Evolutionary conservation across 1,140 invertebrate genomes (phyloP), one percentile per base, ranked within the genome.

Genomic region (Panagrolaimus sp.): DNA sequence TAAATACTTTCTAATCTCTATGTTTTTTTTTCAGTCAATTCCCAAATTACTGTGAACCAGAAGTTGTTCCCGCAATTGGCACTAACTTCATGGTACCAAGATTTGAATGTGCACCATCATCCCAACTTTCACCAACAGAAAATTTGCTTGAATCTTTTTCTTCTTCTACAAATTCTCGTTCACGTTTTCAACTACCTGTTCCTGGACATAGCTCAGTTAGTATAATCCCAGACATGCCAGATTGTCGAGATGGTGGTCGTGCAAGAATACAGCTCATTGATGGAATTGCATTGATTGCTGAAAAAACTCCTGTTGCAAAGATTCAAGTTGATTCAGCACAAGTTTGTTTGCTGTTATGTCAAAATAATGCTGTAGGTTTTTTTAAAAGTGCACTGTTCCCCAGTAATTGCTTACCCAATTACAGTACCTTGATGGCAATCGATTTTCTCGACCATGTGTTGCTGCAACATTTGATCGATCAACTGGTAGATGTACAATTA

Each of bases 371-470:
- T 23, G 51, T 57, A 16, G 20, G 51, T 57, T 5, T n/a, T n/a
- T n/a, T n/a, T 11, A 13, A 57, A 16, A 57, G 20, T 27, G 11
- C n/a, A n/a, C n/a, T n/a, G n/a, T n/a, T n/a, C n/a, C n/a, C n/a
- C n/a, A n/a, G n/a, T n/a, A n/a, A n/a, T n/a, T n/a, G n/a, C n/a
- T n/a, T n/a, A n/a, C n/a, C n/a, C n/a, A n/a, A n/a, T 57, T 57
- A 57, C n/a, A 57, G 51, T 57, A 57, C 51, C 51, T 57, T 27
- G 51, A 57, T 57, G 51, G 51, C 11, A 25, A 14, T 8, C 51
- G 51, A 57, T 57, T 57, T 16, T 25, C 20, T 25, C 51, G 51
- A 11, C 51, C 51, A 9, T 57, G 51, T 27, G 51, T 57, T 16
- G 14, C 13, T 9, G 51, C 51, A n/a, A 57, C 51, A 13, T 57